Base-by-base conservation (phyloP, 2,113 vertebrate species). In the Garra rufa region DNA sequence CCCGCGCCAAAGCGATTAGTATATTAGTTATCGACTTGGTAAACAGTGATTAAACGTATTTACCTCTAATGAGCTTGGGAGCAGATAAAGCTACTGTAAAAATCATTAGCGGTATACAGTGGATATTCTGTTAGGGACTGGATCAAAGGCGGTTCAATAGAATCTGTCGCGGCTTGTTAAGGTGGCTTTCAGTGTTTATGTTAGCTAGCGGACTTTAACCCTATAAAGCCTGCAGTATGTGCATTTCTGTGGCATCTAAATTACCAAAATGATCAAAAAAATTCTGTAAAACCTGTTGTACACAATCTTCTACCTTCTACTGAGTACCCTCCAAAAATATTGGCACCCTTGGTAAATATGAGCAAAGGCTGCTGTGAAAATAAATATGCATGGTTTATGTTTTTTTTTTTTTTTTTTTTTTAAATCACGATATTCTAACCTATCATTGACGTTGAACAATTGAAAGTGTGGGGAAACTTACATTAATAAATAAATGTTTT, bases 21-120 rank as follows among this genome's bases (percentile, higher is more conserved):
- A 43, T 82, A 55, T 82, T 70, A 65, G 59, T 65, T 88, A 87
- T 88, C 46, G 87, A 87, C 87, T 86, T 30, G 21, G 86, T 85
- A 91, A 88, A 89, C 87, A 88, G 87, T 87, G 84, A 90, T 89
- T 90, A 88, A 90, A 86, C 74, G 83, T 87, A 86, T 84, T 87
- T 84, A 83, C 71, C 74, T 76, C 82, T 88, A 89, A 89, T 89
- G 85, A 87, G 85, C 30, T 50, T 69, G 28, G 15, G 70, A 86
- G 84, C 69, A 57, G 48, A 79, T 79, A 69, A 67, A 46, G 88
- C 67, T 87, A 67, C 83, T 87, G 84, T 88, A 87, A 84, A 88
- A 91, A 87, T 80, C 86, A 86, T 87, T 83, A 82, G 80, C 50
- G 11, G 38, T 43, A 41, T 85, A 88, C 75, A 80, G 69, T 81